Evolutionary conservation across 2,797 vertebrate species (phyloP).

Genomic region (Numenius phaeopus): DNA sequence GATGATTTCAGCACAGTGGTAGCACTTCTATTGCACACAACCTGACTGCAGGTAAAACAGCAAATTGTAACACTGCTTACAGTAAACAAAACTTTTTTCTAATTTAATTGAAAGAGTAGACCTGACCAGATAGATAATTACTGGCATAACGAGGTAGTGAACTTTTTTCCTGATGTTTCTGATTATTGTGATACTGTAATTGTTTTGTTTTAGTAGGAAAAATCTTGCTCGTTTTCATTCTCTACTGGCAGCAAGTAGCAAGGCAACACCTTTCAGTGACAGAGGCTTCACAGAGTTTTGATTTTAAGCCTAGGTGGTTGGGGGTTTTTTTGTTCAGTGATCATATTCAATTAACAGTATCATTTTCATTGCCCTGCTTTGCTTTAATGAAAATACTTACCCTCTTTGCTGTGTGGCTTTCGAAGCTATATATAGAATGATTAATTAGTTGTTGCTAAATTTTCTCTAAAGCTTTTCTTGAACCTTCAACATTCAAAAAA

Average conservation of each 20-base stretch:
- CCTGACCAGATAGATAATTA: neutral
- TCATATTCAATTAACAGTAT: neutral
- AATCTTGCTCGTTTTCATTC: neutral
- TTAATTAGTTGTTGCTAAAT: neutral
- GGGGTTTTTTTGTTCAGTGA: neutral
- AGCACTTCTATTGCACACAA: neutral
- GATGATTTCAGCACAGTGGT: neutral
- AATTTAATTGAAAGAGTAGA: neutral
- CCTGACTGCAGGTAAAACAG: neutral
- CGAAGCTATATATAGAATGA: neutral
- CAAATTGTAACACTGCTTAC: neutral
- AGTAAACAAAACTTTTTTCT: neutral
- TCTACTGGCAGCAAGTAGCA: neutral
- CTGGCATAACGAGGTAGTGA: neutral
- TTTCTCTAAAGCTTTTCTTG: neutral
- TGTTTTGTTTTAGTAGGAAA: neutral
- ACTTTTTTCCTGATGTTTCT: neutral
- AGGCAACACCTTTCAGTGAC: neutral
- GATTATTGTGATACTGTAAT: neutral
- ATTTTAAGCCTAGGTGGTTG: neutral
- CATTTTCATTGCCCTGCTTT: neutral
- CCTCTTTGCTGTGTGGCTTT: neutral
- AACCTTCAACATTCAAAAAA: neutral
- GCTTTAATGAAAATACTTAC: neutral
- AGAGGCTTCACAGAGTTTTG: neutral